Conservation (phyloP, 2,113 vertebrate species). For the Etheostoma spectabile region DNA sequence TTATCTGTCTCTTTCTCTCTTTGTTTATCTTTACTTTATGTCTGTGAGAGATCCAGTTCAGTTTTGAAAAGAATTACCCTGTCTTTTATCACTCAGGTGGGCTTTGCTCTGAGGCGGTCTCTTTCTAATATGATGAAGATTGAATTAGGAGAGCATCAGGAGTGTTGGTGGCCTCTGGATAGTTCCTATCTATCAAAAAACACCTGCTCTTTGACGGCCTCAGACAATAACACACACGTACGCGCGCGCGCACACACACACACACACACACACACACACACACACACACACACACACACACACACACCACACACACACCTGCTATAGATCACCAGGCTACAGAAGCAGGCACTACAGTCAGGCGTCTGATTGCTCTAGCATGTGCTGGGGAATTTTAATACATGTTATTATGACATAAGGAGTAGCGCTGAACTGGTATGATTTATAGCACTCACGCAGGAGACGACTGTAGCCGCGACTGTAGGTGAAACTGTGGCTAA, state of each 20-base stretch:
- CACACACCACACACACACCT: slow-evolving; percentile 24
- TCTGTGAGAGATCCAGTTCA: not conserved
- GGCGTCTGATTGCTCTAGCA: slow-evolving; percentile 66
- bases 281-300: slow-evolving; percentile 1
- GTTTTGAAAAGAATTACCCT: slow-evolving; percentile 47
- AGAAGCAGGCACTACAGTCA: slow-evolving; percentile 24
- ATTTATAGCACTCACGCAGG: slow-evolving; percentile 39
- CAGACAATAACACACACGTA: slow-evolving; percentile 10
- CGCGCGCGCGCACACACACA: slow-evolving; percentile 6
- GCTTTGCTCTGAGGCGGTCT: not conserved
- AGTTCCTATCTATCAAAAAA: slow-evolving; percentile 59
- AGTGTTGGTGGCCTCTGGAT: slow-evolving; percentile 36
- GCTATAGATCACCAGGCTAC: slow-evolving; percentile 46
- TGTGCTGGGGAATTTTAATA: slow-evolving; percentile 61
- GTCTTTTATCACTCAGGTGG: not conserved
- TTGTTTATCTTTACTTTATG: slow-evolving; percentile 4
- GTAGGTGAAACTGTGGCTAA: slow-evolving; percentile 52
- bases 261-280: slow-evolving; percentile 15
- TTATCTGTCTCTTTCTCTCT: not conserved
- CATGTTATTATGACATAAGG: slow-evolving; percentile 57
- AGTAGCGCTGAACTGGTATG: slow-evolving; percentile 21
- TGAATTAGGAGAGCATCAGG: slow-evolving; percentile 33
- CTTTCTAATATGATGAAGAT: slow-evolving; percentile 48
- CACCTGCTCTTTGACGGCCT: slow-evolving; percentile 61
- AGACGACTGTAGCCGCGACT: slow-evolving; percentile 5